Conservation (phyloP, 2,888 invertebrate species). For the Sipha maydis region DNA sequence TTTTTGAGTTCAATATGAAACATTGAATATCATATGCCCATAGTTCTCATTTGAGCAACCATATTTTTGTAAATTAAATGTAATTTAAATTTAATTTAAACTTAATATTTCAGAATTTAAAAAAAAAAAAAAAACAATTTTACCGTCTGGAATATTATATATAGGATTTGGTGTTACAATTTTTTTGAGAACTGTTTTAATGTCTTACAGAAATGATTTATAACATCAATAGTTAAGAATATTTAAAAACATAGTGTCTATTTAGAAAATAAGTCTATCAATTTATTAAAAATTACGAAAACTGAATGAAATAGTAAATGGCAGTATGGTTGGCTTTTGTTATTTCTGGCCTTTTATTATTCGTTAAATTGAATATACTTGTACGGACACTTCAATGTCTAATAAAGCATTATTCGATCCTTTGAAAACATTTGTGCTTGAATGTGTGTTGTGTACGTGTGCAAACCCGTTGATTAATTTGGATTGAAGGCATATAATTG, state of each 20-base stretch:
- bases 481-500: background rate
- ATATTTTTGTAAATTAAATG: no score
- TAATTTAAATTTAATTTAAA: no score
- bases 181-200: no score
- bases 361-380: slow-evolving; percentile 19
- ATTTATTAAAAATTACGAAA: background rate
- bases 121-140: no score
- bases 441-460: background rate
- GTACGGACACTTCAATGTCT: background rate
- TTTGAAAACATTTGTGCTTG: background rate
- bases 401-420: background rate
- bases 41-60: no score
- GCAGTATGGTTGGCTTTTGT: background rate
- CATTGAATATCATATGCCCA: no score
- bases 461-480: background rate
- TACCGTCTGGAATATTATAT: no score
- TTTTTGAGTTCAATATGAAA: no score
- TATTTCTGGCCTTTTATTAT: background rate
- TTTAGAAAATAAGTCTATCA: background rate
- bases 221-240: no score
- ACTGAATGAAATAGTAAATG: background rate
- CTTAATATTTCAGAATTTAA: no score
- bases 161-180: no score
- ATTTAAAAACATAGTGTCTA: background rate
- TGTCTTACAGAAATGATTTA: no score